Evolutionary conservation across 2,888 invertebrate species (phyloP).

Genomic region (Electrophaes corylata): DNA sequence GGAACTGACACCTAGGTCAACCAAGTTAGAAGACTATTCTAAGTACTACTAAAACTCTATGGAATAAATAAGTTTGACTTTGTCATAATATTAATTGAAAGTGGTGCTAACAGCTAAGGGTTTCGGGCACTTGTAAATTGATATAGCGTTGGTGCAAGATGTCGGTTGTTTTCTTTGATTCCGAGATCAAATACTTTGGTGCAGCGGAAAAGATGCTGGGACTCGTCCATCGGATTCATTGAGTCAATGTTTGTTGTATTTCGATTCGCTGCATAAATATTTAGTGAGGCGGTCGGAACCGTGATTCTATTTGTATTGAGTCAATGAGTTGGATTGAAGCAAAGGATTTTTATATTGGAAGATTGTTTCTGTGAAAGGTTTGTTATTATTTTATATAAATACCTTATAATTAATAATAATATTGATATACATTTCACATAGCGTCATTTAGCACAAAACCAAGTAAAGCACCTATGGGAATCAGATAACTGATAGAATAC

Average conservation of each 20-base stretch:
- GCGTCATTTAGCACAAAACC: too few relatives aligned
- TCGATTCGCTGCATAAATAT: slow-evolving; percentile 24
- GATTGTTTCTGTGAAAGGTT: neutral
- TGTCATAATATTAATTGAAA: too few relatives aligned
- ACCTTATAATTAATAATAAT: too few relatives aligned
- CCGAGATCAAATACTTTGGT: slow-evolving; percentile 37
- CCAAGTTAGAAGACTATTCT: too few relatives aligned
- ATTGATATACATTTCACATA: too few relatives aligned
- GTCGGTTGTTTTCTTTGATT: slow-evolving; percentile 39
- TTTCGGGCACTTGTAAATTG: slow-evolving; percentile 57
- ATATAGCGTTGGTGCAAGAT: slow-evolving; percentile 49
- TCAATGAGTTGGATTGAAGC: slow-evolving; percentile 15
- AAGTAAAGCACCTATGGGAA: too few relatives aligned
- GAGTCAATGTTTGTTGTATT: slow-evolving; percentile 25
- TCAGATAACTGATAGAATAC: too few relatives aligned
- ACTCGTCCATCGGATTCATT: slow-evolving; percentile 29
- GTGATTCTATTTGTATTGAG: slow-evolving; percentile 15
- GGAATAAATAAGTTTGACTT: too few relatives aligned
- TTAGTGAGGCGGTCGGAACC: slow-evolving; percentile 15
- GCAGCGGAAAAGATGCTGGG: slow-evolving; percentile 14
- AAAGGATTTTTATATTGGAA: neutral
- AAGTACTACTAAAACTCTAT: too few relatives aligned
- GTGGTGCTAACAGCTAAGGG: slow-evolving; percentile 11
- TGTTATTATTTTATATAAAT: neutral
- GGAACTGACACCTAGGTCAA: too few relatives aligned